Evolutionary conservation across 2,888 invertebrate species (phyloP), one percentile per base, ranked within the genome.

Genomic region (Camponotus fellah): DNA sequence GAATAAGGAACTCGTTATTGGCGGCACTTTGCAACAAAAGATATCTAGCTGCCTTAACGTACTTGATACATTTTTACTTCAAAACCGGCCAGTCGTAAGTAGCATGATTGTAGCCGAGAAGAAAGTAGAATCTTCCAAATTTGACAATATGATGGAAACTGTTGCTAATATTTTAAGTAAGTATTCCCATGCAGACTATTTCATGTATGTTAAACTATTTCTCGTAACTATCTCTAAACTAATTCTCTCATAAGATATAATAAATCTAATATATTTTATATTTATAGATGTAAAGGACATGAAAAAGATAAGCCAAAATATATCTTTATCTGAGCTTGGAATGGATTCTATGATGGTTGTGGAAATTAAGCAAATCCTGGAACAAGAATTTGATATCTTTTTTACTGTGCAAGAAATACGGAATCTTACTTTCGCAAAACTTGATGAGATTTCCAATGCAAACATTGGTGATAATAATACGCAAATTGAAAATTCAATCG

Each of bases 261-360:
- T 5, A 68, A 32, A n/a, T 46, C 37, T 6, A 6, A 14, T 43
- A 14, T 43, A 68, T 10, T 26, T 40, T 75, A 14, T 46, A 34
- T 32, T 80, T 14, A 0, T 62, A 95, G 95, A 95, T 53, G 83
- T 95, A 17, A 93, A 94, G 65, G 95, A 95, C 86, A 93, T 93
- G 94, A 97, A 97, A 95, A 96, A 96, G 0, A 96, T 97, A 1
- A 97, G 97, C 60, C 96, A 96, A 86, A 97, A 97, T 92, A 96
- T 97, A 1, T 96, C 97, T 0, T 95, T 99, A 1, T 98, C 98
- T 3, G 99, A 99, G 94, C 95, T 99, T 88, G 99, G 99, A 60
- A 98, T 99, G 97, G 99, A 99, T 95, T 99, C 99, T 1, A 97
- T 99, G 96, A 99, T 99, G 98, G 98, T 98, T 0, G 98, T 99